Evolutionary conservation across 2,113 vertebrate genomes (phyloP).

Genomic region (Stegastes partitus): DNA sequence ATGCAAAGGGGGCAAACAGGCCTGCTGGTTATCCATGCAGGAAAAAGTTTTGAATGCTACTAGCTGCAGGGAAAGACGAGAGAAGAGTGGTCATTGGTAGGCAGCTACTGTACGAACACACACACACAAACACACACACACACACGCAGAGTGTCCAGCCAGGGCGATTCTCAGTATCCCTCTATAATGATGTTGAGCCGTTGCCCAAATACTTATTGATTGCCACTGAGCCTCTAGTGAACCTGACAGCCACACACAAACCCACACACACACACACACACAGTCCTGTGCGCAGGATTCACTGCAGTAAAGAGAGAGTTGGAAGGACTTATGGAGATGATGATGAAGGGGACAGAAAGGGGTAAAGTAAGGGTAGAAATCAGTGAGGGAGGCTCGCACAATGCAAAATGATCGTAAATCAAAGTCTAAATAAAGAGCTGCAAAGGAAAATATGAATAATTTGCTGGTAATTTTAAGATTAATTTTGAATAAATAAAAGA

Average conservation of each 20-base stretch:
- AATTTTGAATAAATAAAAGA: no score
- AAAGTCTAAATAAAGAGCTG: no score
- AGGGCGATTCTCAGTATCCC: slow-evolving; percentile 71
- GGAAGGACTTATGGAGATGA: neutral
- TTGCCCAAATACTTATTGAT: slow-evolving; percentile 81
- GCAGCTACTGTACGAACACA: neutral
- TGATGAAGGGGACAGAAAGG: neutral
- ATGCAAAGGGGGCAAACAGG: neutral
- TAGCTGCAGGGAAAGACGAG: slow-evolving; percentile 20
- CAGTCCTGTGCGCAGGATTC: slow-evolving; percentile 5
- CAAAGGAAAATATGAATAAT: no score
- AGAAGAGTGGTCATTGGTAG: slow-evolving; percentile 13
- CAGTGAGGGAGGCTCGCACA: neutral
- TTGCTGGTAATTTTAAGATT: no score
- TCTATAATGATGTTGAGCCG: slow-evolving; percentile 77
- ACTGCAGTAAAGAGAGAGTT: slow-evolving; percentile 47
- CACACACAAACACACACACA: slow-evolving; percentile 34
- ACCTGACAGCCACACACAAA: slow-evolving; percentile 45
- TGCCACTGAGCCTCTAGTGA: slow-evolving; percentile 63
- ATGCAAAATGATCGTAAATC: no score
- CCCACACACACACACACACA: slow-evolving; percentile 24
- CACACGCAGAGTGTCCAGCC: slow-evolving; percentile 27
- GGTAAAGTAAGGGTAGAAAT: neutral
- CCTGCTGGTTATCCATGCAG: neutral
- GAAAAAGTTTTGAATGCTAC: slow-evolving; percentile 8